Conservation (phyloP, 2,888 invertebrate genomes). For the Eupithecia vulgata region DNA sequence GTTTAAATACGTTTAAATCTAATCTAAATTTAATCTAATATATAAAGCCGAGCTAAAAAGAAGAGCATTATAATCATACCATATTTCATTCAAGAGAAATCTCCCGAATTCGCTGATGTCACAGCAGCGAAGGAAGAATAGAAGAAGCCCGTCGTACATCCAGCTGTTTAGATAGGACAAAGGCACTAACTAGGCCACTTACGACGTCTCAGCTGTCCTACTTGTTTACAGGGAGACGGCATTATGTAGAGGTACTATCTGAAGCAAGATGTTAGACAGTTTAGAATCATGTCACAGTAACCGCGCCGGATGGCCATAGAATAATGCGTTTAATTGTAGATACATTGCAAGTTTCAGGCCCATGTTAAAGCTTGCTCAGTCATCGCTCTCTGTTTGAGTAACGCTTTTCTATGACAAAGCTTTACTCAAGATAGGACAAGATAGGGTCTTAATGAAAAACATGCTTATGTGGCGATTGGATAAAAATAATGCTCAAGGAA, state of each 20-base stretch:
- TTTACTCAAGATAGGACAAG: too few relatives aligned
- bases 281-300: conserved; percentile 9
- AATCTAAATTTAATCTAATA: too few relatives aligned
- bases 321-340: too few relatives aligned
- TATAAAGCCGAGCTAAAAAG: not conserved
- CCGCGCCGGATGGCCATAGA: not conserved
- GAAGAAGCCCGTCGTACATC: conserved; percentile 49
- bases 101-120: conserved; percentile 18
- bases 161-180: conserved; percentile 73
- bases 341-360: too few relatives aligned
- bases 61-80: not conserved
- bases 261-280: not conserved
- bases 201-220: conserved; percentile 53
- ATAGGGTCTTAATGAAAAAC: too few relatives aligned
- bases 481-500: too few relatives aligned
- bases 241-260: not conserved
- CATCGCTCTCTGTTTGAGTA: too few relatives aligned
- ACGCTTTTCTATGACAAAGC: too few relatives aligned
- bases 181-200: conserved; percentile 69
- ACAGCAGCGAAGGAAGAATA: conserved; percentile 27
- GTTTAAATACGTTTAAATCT: too few relatives aligned
- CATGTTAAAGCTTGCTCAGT: too few relatives aligned
- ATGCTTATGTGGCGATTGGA: too few relatives aligned
- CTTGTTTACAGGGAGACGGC: conserved; percentile 42
- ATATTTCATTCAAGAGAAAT: not conserved